These are phyloP conservation scores for Arnoldichthys spilopterus DNA, from an alignment of 2,797 vertebrate genomes.

Conservation along the genomic window DNA sequence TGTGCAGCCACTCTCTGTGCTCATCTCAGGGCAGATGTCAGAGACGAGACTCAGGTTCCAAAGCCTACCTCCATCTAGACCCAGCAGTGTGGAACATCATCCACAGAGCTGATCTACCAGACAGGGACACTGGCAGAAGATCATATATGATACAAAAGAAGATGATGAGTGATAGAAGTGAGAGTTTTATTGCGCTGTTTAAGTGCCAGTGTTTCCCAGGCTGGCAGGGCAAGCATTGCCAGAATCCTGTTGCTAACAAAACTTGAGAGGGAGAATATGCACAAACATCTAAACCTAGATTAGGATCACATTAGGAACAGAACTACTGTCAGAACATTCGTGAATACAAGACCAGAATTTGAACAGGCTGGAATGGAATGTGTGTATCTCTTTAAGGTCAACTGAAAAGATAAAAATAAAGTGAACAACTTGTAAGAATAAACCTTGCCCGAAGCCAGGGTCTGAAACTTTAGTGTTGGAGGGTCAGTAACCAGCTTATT, in stretches of 20 bases:
- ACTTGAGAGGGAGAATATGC: background rate
- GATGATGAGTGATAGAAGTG: constrained; percentile 44
- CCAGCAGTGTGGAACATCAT: constrained; percentile 78
- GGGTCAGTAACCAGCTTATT: too few species aligned
- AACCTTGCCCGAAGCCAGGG: too few species aligned
- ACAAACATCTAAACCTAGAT: too few species aligned
- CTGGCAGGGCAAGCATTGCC: constrained; percentile 81
- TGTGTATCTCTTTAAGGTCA: too few species aligned
- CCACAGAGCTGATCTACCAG: constrained; percentile 17
- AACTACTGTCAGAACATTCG: too few species aligned
- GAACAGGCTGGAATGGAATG: too few species aligned
- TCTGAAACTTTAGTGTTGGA: too few species aligned
- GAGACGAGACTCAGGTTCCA: constrained; percentile 64
- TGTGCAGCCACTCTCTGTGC: constrained; percentile 86
- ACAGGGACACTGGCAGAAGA: constrained; percentile 45
- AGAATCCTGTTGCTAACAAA: constrained; percentile 17
- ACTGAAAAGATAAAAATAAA: too few species aligned
- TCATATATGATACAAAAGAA: constrained; percentile 68
- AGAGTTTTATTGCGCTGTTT: constrained; percentile 75
- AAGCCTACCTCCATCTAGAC: constrained; percentile 82
- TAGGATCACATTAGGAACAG: too few species aligned
- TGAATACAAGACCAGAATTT: too few species aligned
- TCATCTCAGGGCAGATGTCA: constrained; percentile 84
- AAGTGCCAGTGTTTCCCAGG: constrained; percentile 84
- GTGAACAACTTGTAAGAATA: too few species aligned